Conservation (phyloP, 2,113 vertebrate species). For the Odobenus rosmarus region DNA sequence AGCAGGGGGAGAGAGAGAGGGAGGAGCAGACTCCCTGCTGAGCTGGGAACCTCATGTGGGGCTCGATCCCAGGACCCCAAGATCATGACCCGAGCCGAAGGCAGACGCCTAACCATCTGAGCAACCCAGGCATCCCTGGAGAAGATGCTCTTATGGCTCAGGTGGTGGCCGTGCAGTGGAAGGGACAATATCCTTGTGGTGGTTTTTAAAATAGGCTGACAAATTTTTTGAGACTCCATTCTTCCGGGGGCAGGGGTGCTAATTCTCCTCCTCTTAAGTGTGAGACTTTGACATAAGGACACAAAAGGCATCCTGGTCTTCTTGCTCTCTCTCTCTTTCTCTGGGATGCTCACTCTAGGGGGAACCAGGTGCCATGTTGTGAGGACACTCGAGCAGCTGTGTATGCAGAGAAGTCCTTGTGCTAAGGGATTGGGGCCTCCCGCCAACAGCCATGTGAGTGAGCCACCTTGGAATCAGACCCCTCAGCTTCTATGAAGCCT, state of each 20-base stretch:
- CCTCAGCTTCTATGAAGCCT: neutral
- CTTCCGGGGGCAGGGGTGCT: neutral
- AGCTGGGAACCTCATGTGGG: no score
- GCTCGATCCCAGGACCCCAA: no score
- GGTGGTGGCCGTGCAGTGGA: neutral
- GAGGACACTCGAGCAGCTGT: neutral
- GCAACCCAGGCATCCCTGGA: neutral
- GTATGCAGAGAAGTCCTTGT: neutral
- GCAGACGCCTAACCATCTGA: no score
- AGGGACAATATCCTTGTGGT: neutral
- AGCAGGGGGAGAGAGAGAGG: no score
- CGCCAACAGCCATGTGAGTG: neutral
- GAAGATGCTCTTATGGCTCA: neutral
- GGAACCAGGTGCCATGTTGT: neutral
- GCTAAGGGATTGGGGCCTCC: neutral
- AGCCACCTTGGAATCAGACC: neutral
- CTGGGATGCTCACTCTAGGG: neutral
- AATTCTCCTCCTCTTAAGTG: neutral
- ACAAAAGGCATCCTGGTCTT: neutral
- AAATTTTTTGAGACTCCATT: neutral
- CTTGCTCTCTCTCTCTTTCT: neutral
- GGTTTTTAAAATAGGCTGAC: neutral
- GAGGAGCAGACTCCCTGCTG: no score
- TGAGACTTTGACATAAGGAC: neutral
- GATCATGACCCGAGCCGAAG: no score